phyloP scores from a whole-genome alignment of 1,140 invertebrate species.

The Holotrichia oblita region DNA sequence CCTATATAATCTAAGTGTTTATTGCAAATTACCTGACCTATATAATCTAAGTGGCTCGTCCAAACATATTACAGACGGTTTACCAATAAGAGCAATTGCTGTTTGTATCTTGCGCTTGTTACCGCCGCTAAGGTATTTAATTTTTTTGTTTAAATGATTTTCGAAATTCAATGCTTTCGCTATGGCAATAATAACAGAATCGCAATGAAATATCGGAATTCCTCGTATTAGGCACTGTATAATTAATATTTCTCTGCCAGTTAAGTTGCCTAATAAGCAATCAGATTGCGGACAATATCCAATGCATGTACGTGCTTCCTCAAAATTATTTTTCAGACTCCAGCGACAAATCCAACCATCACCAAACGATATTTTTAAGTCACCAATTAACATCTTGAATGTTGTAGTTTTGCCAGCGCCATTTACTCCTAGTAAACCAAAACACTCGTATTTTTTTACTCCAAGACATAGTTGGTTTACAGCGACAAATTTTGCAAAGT shows the following conservation, averaged over 20 bases:
- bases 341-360: slow-evolving; percentile 58
- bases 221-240: slow-evolving; percentile 81
- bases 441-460: no score
- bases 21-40: no score
- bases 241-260: slow-evolving; percentile 77
- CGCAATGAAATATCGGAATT: slow-evolving; percentile 64
- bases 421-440: slow-evolving; percentile 89
- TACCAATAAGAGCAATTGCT: slow-evolving; percentile 91
- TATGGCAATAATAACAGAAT: slow-evolving; percentile 55
- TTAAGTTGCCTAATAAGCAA: slow-evolving; percentile 81
- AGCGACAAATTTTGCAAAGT: slow-evolving; percentile 73
- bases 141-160: slow-evolving; percentile 65
- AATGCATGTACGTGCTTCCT: slow-evolving; percentile 67
- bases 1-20: no score
- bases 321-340: slow-evolving; percentile 65
- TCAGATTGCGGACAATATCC: no score
- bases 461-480: no score
- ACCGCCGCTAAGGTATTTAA: slow-evolving; percentile 83
- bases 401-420: no score
- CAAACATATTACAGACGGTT: slow-evolving; percentile 86
- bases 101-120: slow-evolving; percentile 95
- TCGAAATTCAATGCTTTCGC: slow-evolving; percentile 62
- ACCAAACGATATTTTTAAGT: no score
- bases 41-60: no score
- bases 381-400: no score